Conservation (phyloP, 2,888 invertebrate genomes). For the Julus scanicus region DNA sequence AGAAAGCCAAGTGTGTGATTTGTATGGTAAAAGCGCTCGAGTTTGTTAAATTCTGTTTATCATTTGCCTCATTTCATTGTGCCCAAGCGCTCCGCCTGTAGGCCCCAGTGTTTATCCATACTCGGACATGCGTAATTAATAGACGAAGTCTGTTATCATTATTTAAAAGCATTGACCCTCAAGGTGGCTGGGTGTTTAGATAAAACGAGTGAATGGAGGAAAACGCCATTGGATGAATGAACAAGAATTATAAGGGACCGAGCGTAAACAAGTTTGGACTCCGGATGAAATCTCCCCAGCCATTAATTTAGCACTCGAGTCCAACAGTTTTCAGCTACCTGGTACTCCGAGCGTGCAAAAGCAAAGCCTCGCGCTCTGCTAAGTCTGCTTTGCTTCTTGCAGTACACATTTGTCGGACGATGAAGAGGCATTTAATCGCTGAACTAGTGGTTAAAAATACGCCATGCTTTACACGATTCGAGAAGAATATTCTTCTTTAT, state of each 20-base stretch:
- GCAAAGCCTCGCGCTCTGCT: neutral
- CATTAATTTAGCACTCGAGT: slow-evolving; percentile 9
- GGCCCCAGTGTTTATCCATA: neutral
- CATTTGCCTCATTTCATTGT: neutral
- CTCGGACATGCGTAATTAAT: slow-evolving; percentile 29
- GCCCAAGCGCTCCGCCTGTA: neutral
- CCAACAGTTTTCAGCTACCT: slow-evolving; percentile 39
- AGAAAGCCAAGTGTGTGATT: slow-evolving; percentile 26
- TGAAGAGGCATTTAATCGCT: neutral
- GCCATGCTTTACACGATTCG: neutral
- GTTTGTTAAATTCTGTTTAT: slow-evolving; percentile 16
- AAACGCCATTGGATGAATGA: slow-evolving; percentile 32
- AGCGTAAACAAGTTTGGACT: slow-evolving; percentile 39
- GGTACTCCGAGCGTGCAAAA: slow-evolving; percentile 3
- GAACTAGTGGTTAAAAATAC: neutral
- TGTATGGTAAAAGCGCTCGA: neutral
- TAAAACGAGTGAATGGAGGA: slow-evolving; percentile 30
- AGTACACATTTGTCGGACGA: neutral
- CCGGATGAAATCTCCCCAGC: slow-evolving; percentile 21
- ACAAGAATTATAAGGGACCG: slow-evolving; percentile 16
- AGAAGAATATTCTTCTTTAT: neutral
- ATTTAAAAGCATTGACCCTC: slow-evolving; percentile 31
- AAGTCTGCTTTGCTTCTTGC: neutral
- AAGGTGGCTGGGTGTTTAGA: slow-evolving; percentile 25
- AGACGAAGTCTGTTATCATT: slow-evolving; percentile 30